Evolutionary conservation across 2,797 vertebrate species (phyloP).

Genomic region (Rhynchotus rufescens): DNA sequence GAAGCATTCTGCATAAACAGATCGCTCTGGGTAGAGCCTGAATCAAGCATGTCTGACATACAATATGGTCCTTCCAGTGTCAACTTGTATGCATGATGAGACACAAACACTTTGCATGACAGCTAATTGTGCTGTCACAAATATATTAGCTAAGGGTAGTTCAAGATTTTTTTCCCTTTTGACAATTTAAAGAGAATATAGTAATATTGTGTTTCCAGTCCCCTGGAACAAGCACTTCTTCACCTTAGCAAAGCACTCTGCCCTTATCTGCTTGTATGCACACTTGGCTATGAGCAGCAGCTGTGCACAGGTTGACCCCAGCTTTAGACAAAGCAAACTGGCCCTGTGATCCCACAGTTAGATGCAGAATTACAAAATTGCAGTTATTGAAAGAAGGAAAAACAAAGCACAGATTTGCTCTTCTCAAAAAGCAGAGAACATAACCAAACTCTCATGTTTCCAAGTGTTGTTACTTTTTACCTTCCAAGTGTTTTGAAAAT

Average conservation of each 20-base stretch:
- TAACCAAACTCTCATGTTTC: not conserved
- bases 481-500: not conserved
- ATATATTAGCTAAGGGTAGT: not conserved
- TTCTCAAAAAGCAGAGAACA: not conserved
- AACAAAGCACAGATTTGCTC: not conserved
- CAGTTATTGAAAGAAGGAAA: not conserved
- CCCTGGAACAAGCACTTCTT: not conserved
- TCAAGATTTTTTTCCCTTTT: not conserved
- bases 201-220: not conserved
- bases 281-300: not conserved
- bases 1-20: slow-evolving; percentile 16
- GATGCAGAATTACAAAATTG: not conserved
- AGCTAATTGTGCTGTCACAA: not conserved
- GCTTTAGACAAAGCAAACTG: not conserved
- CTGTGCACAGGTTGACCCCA: fast-evolving
- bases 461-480: not conserved
- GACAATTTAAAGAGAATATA: slow-evolving; percentile 2
- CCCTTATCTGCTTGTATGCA: not conserved
- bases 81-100: not conserved
- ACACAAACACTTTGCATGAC: slow-evolving; percentile 9
- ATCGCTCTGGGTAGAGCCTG: slow-evolving; percentile 8
- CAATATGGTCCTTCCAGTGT: slow-evolving; percentile 24
- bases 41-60: slow-evolving; percentile 10
- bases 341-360: fast-evolving
- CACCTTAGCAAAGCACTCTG: not conserved